Percentiles rank a stretch among this genome's conserved stretches.
Evolutionary conservation across 2,888 invertebrate genomes (phyloP).

Genomic region (Tromatobia lineatoria): DNA sequence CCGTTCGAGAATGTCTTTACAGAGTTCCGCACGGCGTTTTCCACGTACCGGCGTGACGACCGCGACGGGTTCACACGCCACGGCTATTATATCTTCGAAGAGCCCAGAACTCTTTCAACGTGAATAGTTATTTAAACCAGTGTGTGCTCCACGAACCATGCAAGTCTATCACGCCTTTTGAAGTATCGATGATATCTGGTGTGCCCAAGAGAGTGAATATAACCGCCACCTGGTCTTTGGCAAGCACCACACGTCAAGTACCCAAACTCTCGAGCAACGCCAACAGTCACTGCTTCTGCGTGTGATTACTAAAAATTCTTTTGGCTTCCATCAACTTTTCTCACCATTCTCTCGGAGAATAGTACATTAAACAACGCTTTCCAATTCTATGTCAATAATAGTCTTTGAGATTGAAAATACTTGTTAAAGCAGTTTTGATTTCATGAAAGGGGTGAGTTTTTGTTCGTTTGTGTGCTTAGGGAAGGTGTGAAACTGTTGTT

Average conservation of each 20-base stretch:
- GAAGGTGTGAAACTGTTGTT: slow-evolving; percentile 38
- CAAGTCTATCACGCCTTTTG: slow-evolving; percentile 60
- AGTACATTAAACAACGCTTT: neutral
- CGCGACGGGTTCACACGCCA: slow-evolving; percentile 72
- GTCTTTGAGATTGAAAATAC: neutral
- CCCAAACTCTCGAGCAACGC: slow-evolving; percentile 38
- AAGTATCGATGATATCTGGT: slow-evolving; percentile 65
- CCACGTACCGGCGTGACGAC: slow-evolving; percentile 20
- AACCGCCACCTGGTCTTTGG: slow-evolving; percentile 62
- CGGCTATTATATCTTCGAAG: slow-evolving; percentile 52
- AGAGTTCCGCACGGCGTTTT: slow-evolving; percentile 75
- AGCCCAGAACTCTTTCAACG: slow-evolving; percentile 57
- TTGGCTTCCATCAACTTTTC: slow-evolving; percentile 35
- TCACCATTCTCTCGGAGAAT: neutral
- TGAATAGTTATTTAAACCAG: slow-evolving; percentile 40
- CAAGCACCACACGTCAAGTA: slow-evolving; percentile 64
- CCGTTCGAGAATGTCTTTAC: slow-evolving; percentile 77
- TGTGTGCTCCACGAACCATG: slow-evolving; percentile 23
- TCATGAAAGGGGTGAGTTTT: slow-evolving; percentile 2
- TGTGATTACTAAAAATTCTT: slow-evolving; percentile 52
- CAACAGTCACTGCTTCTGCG: slow-evolving; percentile 19
- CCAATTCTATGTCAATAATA: neutral
- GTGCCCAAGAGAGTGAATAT: slow-evolving; percentile 42
- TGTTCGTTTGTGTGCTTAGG: neutral
- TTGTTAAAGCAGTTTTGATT: slow-evolving; percentile 10